phyloP scores from a whole-genome alignment of 2,113 vertebrate genomes.

The Cottus gobio region DNA sequence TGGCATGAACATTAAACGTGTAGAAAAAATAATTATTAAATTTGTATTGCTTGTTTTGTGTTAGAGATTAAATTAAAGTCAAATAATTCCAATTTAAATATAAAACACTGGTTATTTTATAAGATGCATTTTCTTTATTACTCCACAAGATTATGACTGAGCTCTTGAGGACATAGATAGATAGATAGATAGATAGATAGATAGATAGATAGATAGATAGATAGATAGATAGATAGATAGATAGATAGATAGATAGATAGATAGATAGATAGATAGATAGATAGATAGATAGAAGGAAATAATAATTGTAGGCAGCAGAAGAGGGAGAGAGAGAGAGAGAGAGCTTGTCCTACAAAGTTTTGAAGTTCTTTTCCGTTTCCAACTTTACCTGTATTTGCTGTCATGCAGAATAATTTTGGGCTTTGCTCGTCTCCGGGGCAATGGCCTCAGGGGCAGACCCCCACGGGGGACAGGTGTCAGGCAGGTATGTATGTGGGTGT shows the following conservation, averaged over 20 bases:
- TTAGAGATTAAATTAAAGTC: background rate
- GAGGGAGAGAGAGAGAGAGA: slow-evolving; percentile 15
- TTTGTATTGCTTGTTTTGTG: background rate
- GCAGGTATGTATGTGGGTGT: slow-evolving; percentile 84
- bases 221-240: background rate
- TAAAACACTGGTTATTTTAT: background rate
- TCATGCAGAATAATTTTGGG: slow-evolving; percentile 81
- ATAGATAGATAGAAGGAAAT: background rate
- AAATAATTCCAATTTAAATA: background rate
- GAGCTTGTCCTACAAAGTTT: slow-evolving; percentile 79
- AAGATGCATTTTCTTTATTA: background rate
- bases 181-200: background rate
- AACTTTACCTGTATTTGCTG: slow-evolving; percentile 77
- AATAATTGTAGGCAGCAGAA: background rate
- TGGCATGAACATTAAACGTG: background rate
- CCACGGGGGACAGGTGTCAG: slow-evolving; percentile 90
- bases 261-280: background rate
- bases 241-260: slow-evolving; percentile 12
- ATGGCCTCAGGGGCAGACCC: slow-evolving; percentile 83
- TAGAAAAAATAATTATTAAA: background rate
- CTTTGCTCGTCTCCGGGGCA: slow-evolving; percentile 82
- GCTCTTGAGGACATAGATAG: background rate
- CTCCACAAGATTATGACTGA: background rate
- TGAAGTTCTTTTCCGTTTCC: slow-evolving; percentile 59
- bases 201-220: background rate